Evolutionary conservation across 2,888 invertebrate species (phyloP).

Genomic region (Chymomyza procnemis): DNA sequence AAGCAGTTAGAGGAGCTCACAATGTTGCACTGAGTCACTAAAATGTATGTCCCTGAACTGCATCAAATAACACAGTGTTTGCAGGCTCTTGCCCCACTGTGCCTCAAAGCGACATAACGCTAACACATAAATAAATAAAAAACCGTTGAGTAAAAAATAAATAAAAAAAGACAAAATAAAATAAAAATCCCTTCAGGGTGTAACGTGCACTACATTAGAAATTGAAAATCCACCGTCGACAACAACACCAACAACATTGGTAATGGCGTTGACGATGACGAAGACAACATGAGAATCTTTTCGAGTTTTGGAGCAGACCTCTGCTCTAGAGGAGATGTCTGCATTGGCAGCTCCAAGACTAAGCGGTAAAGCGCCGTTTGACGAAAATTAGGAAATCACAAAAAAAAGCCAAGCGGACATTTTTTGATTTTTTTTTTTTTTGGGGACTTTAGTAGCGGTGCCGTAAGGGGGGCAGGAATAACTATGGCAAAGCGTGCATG

Average conservation of each 20-base stretch:
- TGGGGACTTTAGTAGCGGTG: conserved; percentile 11
- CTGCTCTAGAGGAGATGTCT: not conserved
- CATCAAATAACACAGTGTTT: not conserved
- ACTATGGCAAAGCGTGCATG: conserved; percentile 55
- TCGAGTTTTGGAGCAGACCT: not conserved
- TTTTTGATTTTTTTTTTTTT: conserved; percentile 31
- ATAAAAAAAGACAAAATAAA: conserved; percentile 24
- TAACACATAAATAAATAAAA: conserved; percentile 65
- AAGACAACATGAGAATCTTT: conserved; percentile 65
- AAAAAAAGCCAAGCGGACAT: conserved; percentile 12
- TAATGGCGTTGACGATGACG: conserved; percentile 26
- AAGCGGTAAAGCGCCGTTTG: conserved; percentile 48
- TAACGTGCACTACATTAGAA: conserved; percentile 74
- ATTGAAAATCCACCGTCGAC: conserved; percentile 68
- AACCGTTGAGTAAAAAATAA: conserved; percentile 47
- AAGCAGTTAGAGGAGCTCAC: too few species aligned
- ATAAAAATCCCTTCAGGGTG: conserved; percentile 67
- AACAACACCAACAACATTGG: conserved; percentile 21
- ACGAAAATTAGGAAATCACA: conserved; percentile 59
- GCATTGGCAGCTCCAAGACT: conserved; percentile 25
- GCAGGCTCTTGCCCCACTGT: conserved; percentile 31
- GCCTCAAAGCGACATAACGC: conserved; percentile 19
- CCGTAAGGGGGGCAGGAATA: conserved; percentile 33
- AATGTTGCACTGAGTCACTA: too few species aligned
- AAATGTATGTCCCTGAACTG: not conserved